A percentile compares a stretch with the other conserved stretches of the same genome.
Conservation (phyloP, 2,888 invertebrate species). For the Diplazon laetatorius region DNA sequence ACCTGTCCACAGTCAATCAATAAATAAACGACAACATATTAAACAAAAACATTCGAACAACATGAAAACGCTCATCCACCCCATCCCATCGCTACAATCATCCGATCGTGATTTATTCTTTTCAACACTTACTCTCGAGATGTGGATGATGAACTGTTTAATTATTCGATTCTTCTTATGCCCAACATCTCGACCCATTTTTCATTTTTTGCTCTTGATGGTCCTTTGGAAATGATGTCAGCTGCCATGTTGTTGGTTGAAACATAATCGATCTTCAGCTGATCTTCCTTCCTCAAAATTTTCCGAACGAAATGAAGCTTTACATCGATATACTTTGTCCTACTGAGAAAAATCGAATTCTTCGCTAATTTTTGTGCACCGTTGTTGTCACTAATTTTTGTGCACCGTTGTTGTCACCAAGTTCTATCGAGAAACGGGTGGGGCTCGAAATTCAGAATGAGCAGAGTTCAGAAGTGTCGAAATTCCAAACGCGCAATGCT, state of each 20-base stretch:
- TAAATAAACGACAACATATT: too few species aligned
- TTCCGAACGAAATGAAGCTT: constrained; percentile 9
- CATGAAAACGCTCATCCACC: too few species aligned
- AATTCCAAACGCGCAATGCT: too few species aligned
- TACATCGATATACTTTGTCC: not conserved
- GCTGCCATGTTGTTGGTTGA: constrained; percentile 31
- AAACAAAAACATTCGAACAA: too few species aligned
- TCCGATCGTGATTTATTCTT: not conserved
- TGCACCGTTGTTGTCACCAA: constrained; percentile 44
- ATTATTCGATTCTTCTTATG: not conserved
- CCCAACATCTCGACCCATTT: constrained; percentile 39
- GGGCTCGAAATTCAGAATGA: too few species aligned
- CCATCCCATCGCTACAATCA: too few species aligned
- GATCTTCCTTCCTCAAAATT: not conserved
- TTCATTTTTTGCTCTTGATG: constrained; percentile 23
- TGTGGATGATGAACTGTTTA: not conserved
- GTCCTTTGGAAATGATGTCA: constrained; percentile 40
- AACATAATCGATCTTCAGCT: constrained; percentile 1
- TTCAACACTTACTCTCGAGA: not conserved
- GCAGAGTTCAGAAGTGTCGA: too few species aligned
- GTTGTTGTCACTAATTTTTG: constrained; percentile 44
- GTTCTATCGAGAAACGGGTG: constrained; percentile 29
- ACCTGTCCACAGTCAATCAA: too few species aligned
- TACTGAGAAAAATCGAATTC: constrained; percentile 5
- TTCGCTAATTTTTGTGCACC: constrained; percentile 39